Evolutionary conservation across 2,888 invertebrate species (phyloP), one percentile per base, ranked within the genome.

Genomic region (Calameuta idolon): DNA sequence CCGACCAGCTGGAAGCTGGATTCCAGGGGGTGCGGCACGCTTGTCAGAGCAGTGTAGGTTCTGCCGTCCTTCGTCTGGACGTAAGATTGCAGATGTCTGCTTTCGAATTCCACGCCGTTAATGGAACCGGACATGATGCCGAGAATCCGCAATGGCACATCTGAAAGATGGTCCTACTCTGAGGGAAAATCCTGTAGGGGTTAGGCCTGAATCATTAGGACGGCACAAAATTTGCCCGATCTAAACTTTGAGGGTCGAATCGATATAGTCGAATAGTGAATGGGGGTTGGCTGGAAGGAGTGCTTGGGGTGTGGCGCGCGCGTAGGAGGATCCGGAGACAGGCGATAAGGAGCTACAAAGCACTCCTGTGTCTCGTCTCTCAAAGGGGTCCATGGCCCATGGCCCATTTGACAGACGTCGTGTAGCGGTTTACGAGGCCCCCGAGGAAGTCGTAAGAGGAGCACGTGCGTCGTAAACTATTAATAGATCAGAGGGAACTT

Each of bases 21-120:
- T 4, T 98, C 98, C 55, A 98, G 92, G 30, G 94, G 92, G 5
- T 93, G 92, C 0, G 96, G 96, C 9, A 98, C 94, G 80, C 96
- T 95, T 30, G 98, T 97, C 69, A 99, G 93, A 0, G 98, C 98
- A 0, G 97, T 97, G 90, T 98, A 99, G 1, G 96, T 95, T 83
- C 98, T 93, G 0, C 97, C 97, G 87, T 98, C 98, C 33, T 94
- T 93, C 78, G 97, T 96, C 9, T 98, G 96, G 1, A 99, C 95
- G 91, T 98, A 99, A 0, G 98, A 96, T 91, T 99, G 98, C 80
- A 99, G 93, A 89, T 98, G 97, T 37, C 96, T 93, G 79, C 96
- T 95, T 40, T 94, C 93, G 3, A 98, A 92, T 15, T 93, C 92
- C 71, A 95, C 92, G 15, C 95, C 96, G 90, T 99, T 99, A 35